A percentile compares a stretch with the other conserved stretches of the same genome.
Evolutionary conservation across 92 coral and sea anemone species (phyloP).

Genomic region (Zoanthus solanderi): DNA sequence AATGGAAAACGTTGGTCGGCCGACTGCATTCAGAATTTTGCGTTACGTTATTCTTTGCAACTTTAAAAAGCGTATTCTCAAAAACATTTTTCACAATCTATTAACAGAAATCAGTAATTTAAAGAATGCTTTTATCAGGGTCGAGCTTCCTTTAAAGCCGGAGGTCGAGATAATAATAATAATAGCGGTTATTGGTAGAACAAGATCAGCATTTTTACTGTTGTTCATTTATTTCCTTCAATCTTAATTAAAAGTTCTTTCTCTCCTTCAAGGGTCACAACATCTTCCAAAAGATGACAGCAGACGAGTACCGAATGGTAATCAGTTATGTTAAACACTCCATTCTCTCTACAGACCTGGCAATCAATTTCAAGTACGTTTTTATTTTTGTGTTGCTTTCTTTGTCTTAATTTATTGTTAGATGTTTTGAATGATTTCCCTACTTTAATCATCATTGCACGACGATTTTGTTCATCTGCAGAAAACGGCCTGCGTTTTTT

Average conservation of each 20-base stretch:
- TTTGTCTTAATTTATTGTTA: not conserved
- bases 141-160: no score
- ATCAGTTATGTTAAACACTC: conserved; percentile 96
- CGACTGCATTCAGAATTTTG: no score
- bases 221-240: not conserved
- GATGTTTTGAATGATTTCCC: not conserved
- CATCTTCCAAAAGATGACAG: conserved; percentile 93
- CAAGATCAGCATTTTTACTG: no score
- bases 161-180: no score
- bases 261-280: conserved; percentile 84
- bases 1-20: no score
- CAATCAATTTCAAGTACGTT: conserved; percentile 93
- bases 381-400: not conserved
- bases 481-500: conserved; percentile 94
- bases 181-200: no score
- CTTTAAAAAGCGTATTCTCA: no score
- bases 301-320: conserved; percentile 94
- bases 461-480: not conserved
- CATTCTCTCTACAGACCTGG: conserved; percentile 96
- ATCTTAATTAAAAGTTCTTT: not conserved
- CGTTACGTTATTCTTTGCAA: no score
- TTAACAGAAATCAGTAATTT: no score
- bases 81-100: no score
- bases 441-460: not conserved
- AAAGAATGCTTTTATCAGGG: no score